Conservation (phyloP, 2,888 invertebrate species). For the Monoplex corrugatus region DNA sequence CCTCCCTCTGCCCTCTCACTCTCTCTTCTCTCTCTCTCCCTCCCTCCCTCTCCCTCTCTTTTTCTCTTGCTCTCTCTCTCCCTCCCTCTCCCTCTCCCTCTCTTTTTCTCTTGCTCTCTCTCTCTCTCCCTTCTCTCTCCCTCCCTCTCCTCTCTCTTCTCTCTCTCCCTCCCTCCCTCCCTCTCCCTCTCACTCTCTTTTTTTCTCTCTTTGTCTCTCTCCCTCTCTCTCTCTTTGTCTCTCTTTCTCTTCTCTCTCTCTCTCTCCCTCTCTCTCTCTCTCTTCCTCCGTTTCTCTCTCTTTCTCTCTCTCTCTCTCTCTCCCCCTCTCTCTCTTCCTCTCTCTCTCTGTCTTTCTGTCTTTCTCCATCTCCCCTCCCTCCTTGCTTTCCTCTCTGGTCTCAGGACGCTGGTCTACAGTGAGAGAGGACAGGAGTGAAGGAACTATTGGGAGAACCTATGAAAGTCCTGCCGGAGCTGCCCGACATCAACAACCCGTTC, state of each 20-base stretch:
- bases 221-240: too few relatives aligned
- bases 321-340: slow-evolving; percentile 35
- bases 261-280: slow-evolving; percentile 34
- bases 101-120: neutral
- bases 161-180: slow-evolving; percentile 29
- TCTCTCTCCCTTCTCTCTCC: neutral
- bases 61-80: neutral
- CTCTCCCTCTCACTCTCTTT: too few relatives aligned
- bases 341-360: slow-evolving; percentile 31
- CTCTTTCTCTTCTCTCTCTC: slow-evolving; percentile 39
- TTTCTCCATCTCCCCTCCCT: neutral
- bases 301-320: slow-evolving; percentile 7
- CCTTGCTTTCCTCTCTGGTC: neutral
- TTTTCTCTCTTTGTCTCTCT: too few relatives aligned
- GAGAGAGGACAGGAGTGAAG: slow-evolving; percentile 37
- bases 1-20: too few relatives aligned
- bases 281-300: slow-evolving; percentile 21
- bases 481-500: neutral
- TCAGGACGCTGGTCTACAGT: slow-evolving; percentile 24
- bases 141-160: neutral
- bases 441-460: slow-evolving; percentile 44
- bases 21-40: neutral
- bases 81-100: neutral
- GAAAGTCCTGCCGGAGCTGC: slow-evolving; percentile 23
- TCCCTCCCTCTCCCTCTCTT: neutral